Evolutionary conservation across 2,797 vertebrate genomes (phyloP).

Genomic region (Hylomyscus alleni): DNA sequence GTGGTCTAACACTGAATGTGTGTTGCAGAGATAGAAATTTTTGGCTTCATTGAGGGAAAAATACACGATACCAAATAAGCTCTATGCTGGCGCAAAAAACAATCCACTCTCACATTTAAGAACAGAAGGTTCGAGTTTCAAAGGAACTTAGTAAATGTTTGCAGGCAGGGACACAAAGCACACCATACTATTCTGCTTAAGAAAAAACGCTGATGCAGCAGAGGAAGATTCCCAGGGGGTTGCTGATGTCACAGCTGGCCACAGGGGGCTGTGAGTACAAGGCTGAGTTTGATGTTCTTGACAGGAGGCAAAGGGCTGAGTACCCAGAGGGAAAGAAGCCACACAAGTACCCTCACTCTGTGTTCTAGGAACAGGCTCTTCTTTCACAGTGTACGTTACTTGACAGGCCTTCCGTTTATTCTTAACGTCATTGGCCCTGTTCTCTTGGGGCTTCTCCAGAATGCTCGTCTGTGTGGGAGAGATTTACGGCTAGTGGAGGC

Average conservation of each 20-base stretch:
- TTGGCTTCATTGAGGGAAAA: conserved; percentile 14
- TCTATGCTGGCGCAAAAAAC: not conserved
- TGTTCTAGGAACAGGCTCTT: conserved; percentile 74
- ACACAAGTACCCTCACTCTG: not conserved
- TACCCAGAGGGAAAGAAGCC: not conserved
- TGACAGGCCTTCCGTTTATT: not conserved
- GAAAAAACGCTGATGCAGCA: not conserved
- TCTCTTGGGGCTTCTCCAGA: conserved; percentile 49
- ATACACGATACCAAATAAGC: not conserved
- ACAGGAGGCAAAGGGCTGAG: not conserved
- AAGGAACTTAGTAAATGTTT: not conserved
- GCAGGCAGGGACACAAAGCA: not conserved
- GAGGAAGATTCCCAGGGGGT: not conserved
- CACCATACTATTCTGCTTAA: not conserved
- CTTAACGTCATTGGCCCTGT: conserved; percentile 31
- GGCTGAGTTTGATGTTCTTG: not conserved
- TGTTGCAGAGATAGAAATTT: conserved; percentile 6
- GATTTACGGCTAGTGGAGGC: not conserved
- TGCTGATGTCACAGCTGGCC: not conserved
- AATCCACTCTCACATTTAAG: not conserved
- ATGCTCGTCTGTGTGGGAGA: conserved; percentile 26
- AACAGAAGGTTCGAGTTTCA: not conserved
- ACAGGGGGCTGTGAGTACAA: not conserved
- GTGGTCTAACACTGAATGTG: not conserved
- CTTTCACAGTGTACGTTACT: conserved; percentile 55